These are phyloP conservation scores for Myxocyprinus asiaticus DNA, from an alignment of 2,113 vertebrate genomes.

Conservation along the genomic window DNA sequence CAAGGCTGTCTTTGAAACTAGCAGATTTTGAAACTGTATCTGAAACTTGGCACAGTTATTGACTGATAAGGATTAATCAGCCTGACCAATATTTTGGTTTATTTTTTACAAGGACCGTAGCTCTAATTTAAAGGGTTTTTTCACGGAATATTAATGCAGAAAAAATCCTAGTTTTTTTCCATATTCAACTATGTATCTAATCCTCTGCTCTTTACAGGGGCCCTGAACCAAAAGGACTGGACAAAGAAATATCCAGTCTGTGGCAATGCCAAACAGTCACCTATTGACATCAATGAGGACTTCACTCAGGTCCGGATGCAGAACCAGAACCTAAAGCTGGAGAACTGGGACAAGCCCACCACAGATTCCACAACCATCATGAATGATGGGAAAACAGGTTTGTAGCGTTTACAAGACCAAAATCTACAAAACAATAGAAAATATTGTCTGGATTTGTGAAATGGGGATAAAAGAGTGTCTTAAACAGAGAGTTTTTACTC, in stretches of 20 bases:
- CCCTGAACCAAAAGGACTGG: constrained; percentile 89
- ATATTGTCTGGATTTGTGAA: background rate
- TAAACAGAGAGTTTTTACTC: background rate
- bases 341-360: constrained; percentile 85
- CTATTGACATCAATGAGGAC: constrained; percentile 92
- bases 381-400: constrained; percentile 95
- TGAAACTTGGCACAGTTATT: too few species aligned
- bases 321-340: constrained; percentile 88
- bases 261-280: constrained; percentile 89
- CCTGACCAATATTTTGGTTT: too few species aligned
- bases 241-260: constrained; percentile 88
- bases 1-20: too few species aligned
- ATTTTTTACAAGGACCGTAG: too few species aligned
- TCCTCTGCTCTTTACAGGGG: constrained; percentile 70
- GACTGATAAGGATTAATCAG: too few species aligned
- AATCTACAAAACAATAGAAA: background rate
- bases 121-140: too few species aligned
- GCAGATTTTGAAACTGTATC: too few species aligned
- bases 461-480: background rate
- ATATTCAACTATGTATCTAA: background rate
- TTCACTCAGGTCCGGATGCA: constrained; percentile 90
- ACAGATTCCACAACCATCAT: constrained; percentile 81
- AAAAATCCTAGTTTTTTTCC: too few species aligned
- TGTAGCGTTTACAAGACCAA: background rate
- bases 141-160: too few species aligned